A percentile compares a stretch with the other conserved stretches of the same genome.
These are phyloP conservation scores for Malurus cyaneus DNA, from an alignment of 2,113 vertebrate species.

Conservation along the genomic window DNA sequence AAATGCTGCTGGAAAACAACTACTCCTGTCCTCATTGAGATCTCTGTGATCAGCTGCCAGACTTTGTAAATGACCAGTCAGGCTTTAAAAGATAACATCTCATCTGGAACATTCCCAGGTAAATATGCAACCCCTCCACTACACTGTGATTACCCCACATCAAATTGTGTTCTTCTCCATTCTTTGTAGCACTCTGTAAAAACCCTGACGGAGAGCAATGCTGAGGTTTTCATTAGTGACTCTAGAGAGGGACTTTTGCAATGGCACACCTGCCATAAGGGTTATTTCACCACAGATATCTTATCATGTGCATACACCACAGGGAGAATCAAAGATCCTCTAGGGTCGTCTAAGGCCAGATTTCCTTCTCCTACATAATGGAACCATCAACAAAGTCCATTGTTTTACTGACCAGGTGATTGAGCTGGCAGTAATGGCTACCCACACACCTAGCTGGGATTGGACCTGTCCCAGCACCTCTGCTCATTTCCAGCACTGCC, in stretches of 20 bases:
- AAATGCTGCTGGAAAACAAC: background rate
- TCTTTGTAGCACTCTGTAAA: background rate
- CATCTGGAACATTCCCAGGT: background rate
- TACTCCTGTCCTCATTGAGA: background rate
- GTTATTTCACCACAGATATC: background rate
- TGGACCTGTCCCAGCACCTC: background rate
- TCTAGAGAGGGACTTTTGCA: background rate
- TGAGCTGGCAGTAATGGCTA: fast-evolving
- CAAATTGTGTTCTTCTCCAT: background rate
- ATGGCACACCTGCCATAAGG: fast-evolving
- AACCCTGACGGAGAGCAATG: background rate
- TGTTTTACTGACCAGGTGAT: background rate
- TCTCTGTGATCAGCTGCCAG: background rate
- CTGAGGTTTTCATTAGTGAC: background rate
- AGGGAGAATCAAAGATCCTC: background rate
- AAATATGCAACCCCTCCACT: background rate
- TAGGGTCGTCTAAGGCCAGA: background rate
- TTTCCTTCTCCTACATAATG: background rate
- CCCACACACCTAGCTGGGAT: background rate
- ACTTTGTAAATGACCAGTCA: background rate
- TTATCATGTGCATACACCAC: background rate
- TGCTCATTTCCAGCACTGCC: background rate
- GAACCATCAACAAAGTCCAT: background rate
- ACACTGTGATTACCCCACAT: background rate
- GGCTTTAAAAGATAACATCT: background rate